Conservation (phyloP, 2,113 vertebrate species). For the Pampusana beccarii region DNA sequence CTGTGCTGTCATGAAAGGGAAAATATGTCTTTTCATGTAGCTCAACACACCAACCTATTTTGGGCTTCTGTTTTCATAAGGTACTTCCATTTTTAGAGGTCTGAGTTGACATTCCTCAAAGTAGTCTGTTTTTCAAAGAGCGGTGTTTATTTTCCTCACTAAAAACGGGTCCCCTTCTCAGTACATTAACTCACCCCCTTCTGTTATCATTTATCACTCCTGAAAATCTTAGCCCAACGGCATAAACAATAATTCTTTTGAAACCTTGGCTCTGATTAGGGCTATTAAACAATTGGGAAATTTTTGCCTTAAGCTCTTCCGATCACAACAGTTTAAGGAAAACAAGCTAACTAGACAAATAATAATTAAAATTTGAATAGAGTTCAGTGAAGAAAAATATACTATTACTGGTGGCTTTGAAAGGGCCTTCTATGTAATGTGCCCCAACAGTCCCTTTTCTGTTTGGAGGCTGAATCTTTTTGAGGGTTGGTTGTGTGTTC, state of each 20-base stretch:
- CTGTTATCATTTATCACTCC: not conserved
- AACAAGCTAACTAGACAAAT: not conserved
- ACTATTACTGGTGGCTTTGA: not conserved
- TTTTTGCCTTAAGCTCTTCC: not conserved
- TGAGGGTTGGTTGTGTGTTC: not conserved
- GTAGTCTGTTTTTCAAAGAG: not conserved
- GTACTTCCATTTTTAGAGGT: not conserved
- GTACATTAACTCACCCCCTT: rapidly evolving
- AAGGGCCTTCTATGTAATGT: not conserved
- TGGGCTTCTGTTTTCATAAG: not conserved
- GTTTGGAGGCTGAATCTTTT: not conserved
- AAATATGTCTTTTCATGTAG: not conserved
- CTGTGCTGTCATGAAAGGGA: not conserved
- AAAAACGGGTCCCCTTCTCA: not conserved
- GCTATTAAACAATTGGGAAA: not conserved
- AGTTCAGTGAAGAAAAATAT: not conserved
- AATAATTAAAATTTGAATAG: not conserved
- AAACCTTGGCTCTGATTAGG: not conserved
- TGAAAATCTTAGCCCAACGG: not conserved
- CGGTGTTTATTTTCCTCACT: not conserved
- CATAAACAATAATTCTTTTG: not conserved
- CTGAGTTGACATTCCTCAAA: not conserved
- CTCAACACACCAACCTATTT: not conserved
- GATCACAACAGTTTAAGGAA: not conserved
- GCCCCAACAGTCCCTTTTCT: not conserved